These are phyloP conservation scores for Acromyrmex echinatior DNA, from an alignment of 1,140 invertebrate genomes.

Conservation along the genomic window DNA sequence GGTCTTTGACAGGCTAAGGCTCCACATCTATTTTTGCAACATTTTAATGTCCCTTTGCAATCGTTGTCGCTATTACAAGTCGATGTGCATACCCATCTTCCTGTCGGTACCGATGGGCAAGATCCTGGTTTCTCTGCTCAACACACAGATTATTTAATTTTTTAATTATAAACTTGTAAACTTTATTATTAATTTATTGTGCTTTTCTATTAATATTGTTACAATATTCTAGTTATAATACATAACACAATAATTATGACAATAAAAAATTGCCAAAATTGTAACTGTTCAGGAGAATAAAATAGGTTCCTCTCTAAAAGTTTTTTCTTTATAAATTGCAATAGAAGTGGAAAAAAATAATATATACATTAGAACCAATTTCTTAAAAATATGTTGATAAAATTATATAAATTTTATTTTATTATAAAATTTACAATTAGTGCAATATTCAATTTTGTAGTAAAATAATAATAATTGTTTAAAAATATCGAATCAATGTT, in stretches of 20 bases:
- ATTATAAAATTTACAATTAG: not conserved
- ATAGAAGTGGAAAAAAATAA: not conserved
- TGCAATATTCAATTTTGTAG: not conserved
- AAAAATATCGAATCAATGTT: not conserved
- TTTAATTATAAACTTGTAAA: not conserved
- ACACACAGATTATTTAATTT: not conserved
- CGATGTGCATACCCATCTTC: conserved; percentile 88
- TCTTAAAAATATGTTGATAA: not conserved
- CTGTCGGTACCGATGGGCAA: conserved; percentile 87
- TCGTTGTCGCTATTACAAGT: conserved; percentile 88
- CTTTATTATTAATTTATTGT: not conserved
- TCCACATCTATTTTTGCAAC: conserved; percentile 89
- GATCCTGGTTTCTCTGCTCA: conserved; percentile 87
- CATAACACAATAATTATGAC: not conserved
- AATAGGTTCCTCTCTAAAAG: not conserved
- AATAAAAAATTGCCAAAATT: not conserved
- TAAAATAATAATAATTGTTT: not conserved
- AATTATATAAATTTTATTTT: not conserved
- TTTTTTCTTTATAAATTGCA: not conserved
- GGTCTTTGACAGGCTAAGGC: conserved; percentile 87
- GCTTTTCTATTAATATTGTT: not conserved
- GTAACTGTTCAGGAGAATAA: not conserved
- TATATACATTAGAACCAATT: not conserved
- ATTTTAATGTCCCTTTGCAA: conserved; percentile 87
- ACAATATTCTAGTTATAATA: too few relatives aligned